Base-by-base conservation (phyloP, 1,140 invertebrate species). In the Drosophila oshimai region DNA sequence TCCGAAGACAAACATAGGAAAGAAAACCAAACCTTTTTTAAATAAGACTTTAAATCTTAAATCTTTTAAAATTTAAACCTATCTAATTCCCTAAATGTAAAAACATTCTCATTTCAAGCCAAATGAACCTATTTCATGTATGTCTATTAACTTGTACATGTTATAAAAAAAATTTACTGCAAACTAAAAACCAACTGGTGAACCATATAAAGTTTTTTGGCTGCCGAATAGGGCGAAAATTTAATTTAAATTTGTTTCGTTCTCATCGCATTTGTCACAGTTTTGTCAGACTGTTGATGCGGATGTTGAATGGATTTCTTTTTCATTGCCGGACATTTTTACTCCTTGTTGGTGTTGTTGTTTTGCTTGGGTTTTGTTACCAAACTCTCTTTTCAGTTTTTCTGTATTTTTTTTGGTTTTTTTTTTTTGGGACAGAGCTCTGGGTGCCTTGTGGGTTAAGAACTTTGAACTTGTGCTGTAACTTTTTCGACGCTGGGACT, bases 391-490 rank as follows among this genome's bases (percentile, higher is more conserved):
- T 45, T 46, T 31, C 47, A 15, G 20, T 34, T 69, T 69, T 55
- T 26, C 28, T 46, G 26, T 42, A n/a, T n/a, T n/a, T n/a, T n/a
- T n/a, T n/a, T n/a, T n/a, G n/a, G n/a, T n/a, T n/a, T n/a, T 47
- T 34, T 62, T 46, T 45, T 46, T 29, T 15, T 12, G 41, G 39
- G 37, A 60, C 34, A 4, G 26, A 34, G 33, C 44, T 20, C 44
- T 20, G 34, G 33, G 37, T 41, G 78, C 77, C 68, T 62, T 36
- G 51, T 71, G 69, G 74, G 70, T 49, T 71, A 83, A 65, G 62
- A 83, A 83, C 79, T 83, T 83, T 84, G 79, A 78, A 65, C 79
- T 83, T 83, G 54, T 71, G 79, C 74, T 61, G 51, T 83, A 83
- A 83, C 74, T 84, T 83, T 78, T 60, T 53, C 62, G 37, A 55